Percentiles rank a stretch among this genome's conserved stretches.
Conservation (phyloP, 1,140 invertebrate genomes). For the Bicyclus anynana region DNA sequence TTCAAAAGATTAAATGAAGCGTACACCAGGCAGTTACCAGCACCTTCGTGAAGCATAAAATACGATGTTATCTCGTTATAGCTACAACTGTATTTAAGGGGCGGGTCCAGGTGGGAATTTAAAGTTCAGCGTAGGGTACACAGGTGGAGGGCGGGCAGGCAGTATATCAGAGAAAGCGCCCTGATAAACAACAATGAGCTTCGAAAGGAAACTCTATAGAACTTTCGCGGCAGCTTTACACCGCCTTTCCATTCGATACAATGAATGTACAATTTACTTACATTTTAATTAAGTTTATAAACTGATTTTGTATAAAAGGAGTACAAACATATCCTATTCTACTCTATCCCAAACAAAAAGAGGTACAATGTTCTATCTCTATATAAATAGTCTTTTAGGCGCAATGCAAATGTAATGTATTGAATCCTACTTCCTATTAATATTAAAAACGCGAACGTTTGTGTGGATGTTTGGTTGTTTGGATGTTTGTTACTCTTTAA, state of each 20-base stretch:
- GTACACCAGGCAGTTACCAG: constrained; percentile 17
- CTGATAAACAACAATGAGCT: constrained; percentile 21
- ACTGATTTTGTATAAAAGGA: too few species aligned
- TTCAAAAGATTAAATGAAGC: constrained; percentile 15
- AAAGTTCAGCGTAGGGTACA: constrained; percentile 61
- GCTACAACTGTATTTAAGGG: constrained; percentile 63
- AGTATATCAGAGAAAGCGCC: constrained; percentile 51
- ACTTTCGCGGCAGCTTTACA: neutral
- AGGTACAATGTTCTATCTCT: too few species aligned
- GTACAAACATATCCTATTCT: too few species aligned
- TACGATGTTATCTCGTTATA: constrained; percentile 56
- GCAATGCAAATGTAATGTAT: too few species aligned
- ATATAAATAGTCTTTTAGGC: too few species aligned
- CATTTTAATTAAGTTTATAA: neutral
- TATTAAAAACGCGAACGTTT: too few species aligned
- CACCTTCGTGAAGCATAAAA: constrained; percentile 47
- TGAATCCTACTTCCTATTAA: too few species aligned
- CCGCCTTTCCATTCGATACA: neutral
- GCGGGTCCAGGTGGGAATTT: constrained; percentile 64
- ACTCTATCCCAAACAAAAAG: too few species aligned
- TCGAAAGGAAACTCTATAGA: constrained; percentile 10
- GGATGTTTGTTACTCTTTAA: too few species aligned
- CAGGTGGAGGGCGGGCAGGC: constrained; percentile 54
- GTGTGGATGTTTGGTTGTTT: too few species aligned
- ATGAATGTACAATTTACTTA: neutral